Evolutionary conservation across 2,797 vertebrate genomes (phyloP).

Genomic region (Scomberomorus guttatus): DNA sequence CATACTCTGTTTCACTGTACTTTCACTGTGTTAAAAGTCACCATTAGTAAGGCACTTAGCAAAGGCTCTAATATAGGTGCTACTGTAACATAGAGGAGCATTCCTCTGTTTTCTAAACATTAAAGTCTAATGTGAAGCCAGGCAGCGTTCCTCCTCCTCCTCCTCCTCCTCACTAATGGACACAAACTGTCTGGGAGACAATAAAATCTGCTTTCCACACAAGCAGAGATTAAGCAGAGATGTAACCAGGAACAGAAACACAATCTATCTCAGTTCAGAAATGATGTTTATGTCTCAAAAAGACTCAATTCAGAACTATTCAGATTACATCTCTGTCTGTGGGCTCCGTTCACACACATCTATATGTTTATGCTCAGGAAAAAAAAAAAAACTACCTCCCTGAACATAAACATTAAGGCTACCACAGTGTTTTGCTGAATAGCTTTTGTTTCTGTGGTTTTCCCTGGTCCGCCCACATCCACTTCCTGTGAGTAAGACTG

Average conservation of each 20-base stretch:
- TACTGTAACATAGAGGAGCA: slow-evolving; percentile 71
- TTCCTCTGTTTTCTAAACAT: slow-evolving; percentile 50
- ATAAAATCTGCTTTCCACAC: slow-evolving; percentile 27
- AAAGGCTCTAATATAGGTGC: slow-evolving; percentile 42
- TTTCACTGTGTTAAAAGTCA: slow-evolving; percentile 54
- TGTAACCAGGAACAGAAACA: slow-evolving; percentile 44
- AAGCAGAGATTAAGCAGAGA: slow-evolving; percentile 27
- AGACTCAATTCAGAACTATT: background rate
- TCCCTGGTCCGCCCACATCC: slow-evolving; percentile 56
- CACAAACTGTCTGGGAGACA: slow-evolving; percentile 8
- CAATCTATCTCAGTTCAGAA: slow-evolving; percentile 12
- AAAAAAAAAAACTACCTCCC: slow-evolving; percentile 28
- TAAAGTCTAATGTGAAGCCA: slow-evolving; percentile 32
- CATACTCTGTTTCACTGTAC: slow-evolving; percentile 30
- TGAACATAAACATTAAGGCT: slow-evolving; percentile 51
- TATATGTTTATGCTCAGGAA: slow-evolving; percentile 12
- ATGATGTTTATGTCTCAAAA: slow-evolving; percentile 4
- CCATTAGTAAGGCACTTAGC: slow-evolving; percentile 70
- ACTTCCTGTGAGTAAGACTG: slow-evolving; percentile 69
- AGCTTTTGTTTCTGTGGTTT: slow-evolving; percentile 71
- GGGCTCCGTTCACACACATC: slow-evolving; percentile 11
- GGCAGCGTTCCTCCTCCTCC: background rate
- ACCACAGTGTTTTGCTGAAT: slow-evolving; percentile 48
- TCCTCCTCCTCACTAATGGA: slow-evolving; percentile 28
- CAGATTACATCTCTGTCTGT: background rate